Evolutionary conservation across 2,888 invertebrate species (phyloP).

Genomic region (Epinotia ramella): DNA sequence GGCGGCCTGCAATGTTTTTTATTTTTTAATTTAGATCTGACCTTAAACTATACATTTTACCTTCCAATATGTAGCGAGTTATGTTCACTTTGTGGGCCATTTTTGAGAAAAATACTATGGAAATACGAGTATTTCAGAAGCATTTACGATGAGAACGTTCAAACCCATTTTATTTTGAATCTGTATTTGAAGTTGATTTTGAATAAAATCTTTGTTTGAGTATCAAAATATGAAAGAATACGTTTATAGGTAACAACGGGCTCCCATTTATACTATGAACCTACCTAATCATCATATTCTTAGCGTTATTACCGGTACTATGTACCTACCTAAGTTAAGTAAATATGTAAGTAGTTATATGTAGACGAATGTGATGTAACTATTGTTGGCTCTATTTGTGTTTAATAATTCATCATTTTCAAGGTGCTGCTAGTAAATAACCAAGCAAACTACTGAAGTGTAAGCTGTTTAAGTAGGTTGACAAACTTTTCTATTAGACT

Average conservation of each 20-base stretch:
- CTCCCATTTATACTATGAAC: background rate
- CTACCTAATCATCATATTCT: too few relatives aligned
- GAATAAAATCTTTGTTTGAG: too few relatives aligned
- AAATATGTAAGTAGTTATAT: background rate
- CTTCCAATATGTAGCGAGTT: too few relatives aligned
- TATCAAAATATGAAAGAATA: background rate
- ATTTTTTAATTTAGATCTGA: too few relatives aligned
- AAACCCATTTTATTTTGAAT: too few relatives aligned
- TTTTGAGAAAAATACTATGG: background rate
- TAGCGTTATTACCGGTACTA: too few relatives aligned
- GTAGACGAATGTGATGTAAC: background rate
- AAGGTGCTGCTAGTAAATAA: conserved; percentile 23
- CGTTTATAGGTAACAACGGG: background rate
- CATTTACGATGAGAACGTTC: background rate
- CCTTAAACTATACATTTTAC: too few relatives aligned
- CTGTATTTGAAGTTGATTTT: too few relatives aligned
- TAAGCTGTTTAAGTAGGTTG: conserved; percentile 34
- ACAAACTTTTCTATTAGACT: conserved; percentile 43
- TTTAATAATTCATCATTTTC: conserved; percentile 28
- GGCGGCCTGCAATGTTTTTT: too few relatives aligned
- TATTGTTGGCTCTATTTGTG: background rate
- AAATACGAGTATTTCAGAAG: background rate
- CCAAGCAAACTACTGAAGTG: conserved; percentile 25
- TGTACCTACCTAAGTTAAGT: background rate
- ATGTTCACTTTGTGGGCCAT: too few relatives aligned